Percentiles rank a stretch among this genome's conserved stretches.
Conservation (phyloP, 2,888 invertebrate genomes). For the Steinernema hermaphroditum region DNA sequence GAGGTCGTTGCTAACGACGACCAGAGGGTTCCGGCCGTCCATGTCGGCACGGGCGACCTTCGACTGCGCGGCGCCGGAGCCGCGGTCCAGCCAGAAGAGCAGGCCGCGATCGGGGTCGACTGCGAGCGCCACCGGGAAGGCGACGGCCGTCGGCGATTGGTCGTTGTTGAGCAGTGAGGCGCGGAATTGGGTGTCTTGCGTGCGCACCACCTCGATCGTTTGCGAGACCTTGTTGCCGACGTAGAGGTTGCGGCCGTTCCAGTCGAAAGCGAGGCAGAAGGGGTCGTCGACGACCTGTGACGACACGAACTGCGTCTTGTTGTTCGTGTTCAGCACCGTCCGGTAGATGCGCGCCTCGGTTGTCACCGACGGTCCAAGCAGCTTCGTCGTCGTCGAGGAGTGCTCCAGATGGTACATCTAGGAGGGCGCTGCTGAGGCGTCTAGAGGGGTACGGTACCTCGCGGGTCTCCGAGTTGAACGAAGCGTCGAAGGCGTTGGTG, state of each 20-base stretch:
- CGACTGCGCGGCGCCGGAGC: conserved; percentile 74
- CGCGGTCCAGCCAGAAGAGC: conserved; percentile 94
- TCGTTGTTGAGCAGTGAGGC: conserved; percentile 86
- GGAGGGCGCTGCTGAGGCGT: neutral
- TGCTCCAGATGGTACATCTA: conserved; percentile 69
- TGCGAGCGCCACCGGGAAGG: conserved; percentile 83
- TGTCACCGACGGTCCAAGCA: conserved; percentile 52
- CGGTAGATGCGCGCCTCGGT: conserved; percentile 59
- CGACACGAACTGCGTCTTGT: conserved; percentile 50
- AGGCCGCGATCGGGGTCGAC: conserved; percentile 90
- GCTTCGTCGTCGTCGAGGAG: conserved; percentile 57
- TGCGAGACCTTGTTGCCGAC: conserved; percentile 82
- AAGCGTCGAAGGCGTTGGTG: conserved; percentile 80
- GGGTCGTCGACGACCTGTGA: conserved; percentile 75
- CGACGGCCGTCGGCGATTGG: conserved; percentile 78
- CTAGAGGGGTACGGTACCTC: too few species aligned
- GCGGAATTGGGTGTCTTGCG: conserved; percentile 71
- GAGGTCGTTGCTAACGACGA: conserved; percentile 68
- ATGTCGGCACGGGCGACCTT: conserved; percentile 85
- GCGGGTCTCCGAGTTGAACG: conserved; percentile 82
- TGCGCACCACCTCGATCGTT: conserved; percentile 81
- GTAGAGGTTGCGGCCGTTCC: conserved; percentile 91
- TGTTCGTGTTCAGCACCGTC: conserved; percentile 69
- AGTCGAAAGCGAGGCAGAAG: conserved; percentile 88
- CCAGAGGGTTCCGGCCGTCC: conserved; percentile 77